These are phyloP conservation scores for Heterodera schachtii DNA, from an alignment of 1,140 invertebrate species.

Conservation along the genomic window DNA sequence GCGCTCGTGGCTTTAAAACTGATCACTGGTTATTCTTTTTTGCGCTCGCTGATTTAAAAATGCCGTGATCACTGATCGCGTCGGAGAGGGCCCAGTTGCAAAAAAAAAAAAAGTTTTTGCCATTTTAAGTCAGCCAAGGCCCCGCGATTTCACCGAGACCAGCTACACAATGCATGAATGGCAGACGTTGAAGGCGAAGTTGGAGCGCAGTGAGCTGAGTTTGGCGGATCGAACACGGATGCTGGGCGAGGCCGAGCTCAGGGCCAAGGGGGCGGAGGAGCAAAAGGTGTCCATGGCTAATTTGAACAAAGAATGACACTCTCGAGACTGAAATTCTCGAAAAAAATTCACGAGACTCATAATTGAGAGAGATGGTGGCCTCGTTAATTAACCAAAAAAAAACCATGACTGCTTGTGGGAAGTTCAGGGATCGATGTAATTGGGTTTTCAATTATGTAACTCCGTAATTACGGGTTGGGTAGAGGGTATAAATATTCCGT, in stretches of 20 bases:
- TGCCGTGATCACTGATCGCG: too few species aligned
- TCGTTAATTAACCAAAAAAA: background rate
- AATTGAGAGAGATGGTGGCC: background rate
- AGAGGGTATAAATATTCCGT: too few species aligned
- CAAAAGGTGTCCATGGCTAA: slow-evolving; percentile 21
- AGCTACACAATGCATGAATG: slow-evolving; percentile 34
- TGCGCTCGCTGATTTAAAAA: too few species aligned
- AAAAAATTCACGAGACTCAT: too few species aligned
- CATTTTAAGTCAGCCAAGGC: slow-evolving; percentile 4
- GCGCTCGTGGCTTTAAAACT: too few species aligned
- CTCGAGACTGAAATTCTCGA: too few species aligned
- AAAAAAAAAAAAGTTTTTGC: background rate
- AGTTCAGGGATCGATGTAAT: background rate
- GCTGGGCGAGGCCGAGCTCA: slow-evolving; percentile 24
- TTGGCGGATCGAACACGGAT: slow-evolving; percentile 47
- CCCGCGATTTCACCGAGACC: slow-evolving; percentile 46
- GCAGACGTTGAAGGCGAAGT: slow-evolving; percentile 52
- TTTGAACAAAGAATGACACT: background rate
- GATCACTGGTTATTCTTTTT: too few species aligned
- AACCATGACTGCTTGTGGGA: too few species aligned
- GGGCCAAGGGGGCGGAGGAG: slow-evolving; percentile 34
- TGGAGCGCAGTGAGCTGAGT: slow-evolving; percentile 50
- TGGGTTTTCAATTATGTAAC: too few species aligned
- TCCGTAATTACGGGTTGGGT: too few species aligned
- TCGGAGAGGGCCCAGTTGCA: too few species aligned